phyloP scores from a whole-genome alignment of 1,140 invertebrate genomes.

The Campodea augens region DNA sequence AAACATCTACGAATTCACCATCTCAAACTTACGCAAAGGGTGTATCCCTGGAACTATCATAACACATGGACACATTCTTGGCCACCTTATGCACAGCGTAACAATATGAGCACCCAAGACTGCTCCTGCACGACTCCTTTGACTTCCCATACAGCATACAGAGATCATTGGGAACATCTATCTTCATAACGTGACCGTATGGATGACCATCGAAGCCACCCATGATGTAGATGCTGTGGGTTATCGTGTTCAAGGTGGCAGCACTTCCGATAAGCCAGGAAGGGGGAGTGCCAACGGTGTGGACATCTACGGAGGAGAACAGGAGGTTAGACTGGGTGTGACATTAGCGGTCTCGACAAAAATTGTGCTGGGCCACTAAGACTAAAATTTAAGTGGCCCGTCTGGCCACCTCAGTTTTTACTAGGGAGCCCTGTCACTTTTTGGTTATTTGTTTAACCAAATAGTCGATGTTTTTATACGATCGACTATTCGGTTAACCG shows the following conservation, averaged over 20 bases:
- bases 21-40: neutral
- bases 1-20: neutral
- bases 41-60: slow-evolving; percentile 4
- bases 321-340: neutral
- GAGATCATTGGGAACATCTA: slow-evolving; percentile 59
- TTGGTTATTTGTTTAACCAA: neutral
- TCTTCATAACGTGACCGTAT: slow-evolving; percentile 46
- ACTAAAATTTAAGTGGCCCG: neutral
- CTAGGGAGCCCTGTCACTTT: neutral
- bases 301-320: slow-evolving; percentile 32
- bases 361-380: neutral
- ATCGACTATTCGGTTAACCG: no score
- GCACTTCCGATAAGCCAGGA: slow-evolving; percentile 56
- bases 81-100: slow-evolving; percentile 24
- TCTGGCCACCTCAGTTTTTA: neutral
- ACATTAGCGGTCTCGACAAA: neutral
- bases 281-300: slow-evolving; percentile 47
- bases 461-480: neutral
- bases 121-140: slow-evolving; percentile 45
- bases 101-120: slow-evolving; percentile 70
- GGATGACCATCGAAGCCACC: slow-evolving; percentile 64
- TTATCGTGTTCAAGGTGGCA: slow-evolving; percentile 51
- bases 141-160: slow-evolving; percentile 55
- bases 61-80: slow-evolving; percentile 24
- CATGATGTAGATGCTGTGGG: slow-evolving; percentile 54